Evolutionary conservation across 1,140 invertebrate genomes (phyloP).

Genomic region (Eumaeus atala): DNA sequence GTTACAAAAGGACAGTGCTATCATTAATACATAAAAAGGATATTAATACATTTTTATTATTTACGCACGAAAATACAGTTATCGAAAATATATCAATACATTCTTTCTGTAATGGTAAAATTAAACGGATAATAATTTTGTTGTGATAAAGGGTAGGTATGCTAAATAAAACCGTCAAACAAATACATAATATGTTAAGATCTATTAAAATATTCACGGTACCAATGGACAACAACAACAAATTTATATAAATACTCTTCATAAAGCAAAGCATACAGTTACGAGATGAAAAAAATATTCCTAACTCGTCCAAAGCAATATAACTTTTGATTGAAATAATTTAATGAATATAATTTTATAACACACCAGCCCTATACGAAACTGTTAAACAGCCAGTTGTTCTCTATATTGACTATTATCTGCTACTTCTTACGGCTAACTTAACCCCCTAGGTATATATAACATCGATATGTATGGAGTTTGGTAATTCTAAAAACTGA

Average conservation of each 20-base stretch:
- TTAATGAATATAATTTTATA: slow-evolving; percentile 25
- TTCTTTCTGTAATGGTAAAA: background rate
- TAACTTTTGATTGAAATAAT: slow-evolving; percentile 27
- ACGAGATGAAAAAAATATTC: slow-evolving; percentile 7
- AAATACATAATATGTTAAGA: background rate
- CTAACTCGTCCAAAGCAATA: slow-evolving; percentile 27
- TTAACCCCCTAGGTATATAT: slow-evolving; percentile 54
- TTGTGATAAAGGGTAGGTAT: too few species aligned
- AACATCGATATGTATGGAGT: slow-evolving; percentile 72
- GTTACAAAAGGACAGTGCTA: too few species aligned
- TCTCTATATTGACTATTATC: slow-evolving; percentile 65
- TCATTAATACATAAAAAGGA: too few species aligned
- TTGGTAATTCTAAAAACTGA: slow-evolving; percentile 58
- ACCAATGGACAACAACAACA: slow-evolving; percentile 49
- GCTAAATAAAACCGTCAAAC: too few species aligned
- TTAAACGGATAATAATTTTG: background rate
- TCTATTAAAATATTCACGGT: slow-evolving; percentile 37
- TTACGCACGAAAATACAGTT: background rate
- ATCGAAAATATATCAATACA: background rate
- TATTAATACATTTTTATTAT: too few species aligned
- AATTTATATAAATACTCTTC: slow-evolving; percentile 49
- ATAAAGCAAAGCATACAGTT: slow-evolving; percentile 39
- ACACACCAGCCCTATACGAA: slow-evolving; percentile 20
- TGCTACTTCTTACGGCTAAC: slow-evolving; percentile 49
- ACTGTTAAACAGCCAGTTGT: slow-evolving; percentile 63